Percentiles rank a stretch among this genome's conserved stretches.
Evolutionary conservation across 2,888 invertebrate genomes (phyloP).

Genomic region (Meiosimyza platycephala): DNA sequence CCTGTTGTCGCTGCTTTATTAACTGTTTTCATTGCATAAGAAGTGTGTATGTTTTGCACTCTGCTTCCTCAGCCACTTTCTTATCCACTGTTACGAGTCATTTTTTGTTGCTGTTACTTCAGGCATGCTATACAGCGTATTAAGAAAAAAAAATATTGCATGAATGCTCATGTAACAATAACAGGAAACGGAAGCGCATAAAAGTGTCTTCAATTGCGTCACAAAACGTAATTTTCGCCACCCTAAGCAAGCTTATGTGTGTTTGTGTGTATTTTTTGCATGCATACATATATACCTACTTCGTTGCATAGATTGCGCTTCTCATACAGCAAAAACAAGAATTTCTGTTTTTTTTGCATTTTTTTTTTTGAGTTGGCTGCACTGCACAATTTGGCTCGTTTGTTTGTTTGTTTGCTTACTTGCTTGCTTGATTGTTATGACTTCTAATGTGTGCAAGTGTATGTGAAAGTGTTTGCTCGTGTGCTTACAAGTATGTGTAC

Average conservation of each 20-base stretch:
- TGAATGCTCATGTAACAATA: constrained; percentile 29
- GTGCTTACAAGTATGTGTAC: background rate
- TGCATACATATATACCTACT: too few relatives aligned
- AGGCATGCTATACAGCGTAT: background rate
- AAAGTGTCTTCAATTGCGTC: constrained; percentile 36
- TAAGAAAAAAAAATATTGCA: background rate
- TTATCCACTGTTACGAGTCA: background rate
- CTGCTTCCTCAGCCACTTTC: background rate
- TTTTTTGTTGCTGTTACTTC: constrained; percentile 5
- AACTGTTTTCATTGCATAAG: constrained; percentile 1
- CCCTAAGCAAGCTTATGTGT: constrained; percentile 8
- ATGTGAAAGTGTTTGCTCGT: too few relatives aligned
- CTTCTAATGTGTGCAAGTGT: too few relatives aligned
- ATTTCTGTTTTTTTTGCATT: too few relatives aligned
- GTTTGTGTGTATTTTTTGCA: constrained; percentile 1
- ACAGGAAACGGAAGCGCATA: constrained; percentile 37
- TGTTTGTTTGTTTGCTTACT: constrained; percentile 24
- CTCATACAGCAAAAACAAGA: too few relatives aligned
- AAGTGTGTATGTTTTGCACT: background rate
- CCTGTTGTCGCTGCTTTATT: constrained; percentile 11
- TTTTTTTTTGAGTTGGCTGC: constrained; percentile 4
- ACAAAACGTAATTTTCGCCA: constrained; percentile 29
- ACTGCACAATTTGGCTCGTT: constrained; percentile 16
- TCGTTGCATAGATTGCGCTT: too few relatives aligned
- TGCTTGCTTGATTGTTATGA: constrained; percentile 4